phyloP scores from a whole-genome alignment of 2,888 invertebrate species.

The Orgyia antiqua region DNA sequence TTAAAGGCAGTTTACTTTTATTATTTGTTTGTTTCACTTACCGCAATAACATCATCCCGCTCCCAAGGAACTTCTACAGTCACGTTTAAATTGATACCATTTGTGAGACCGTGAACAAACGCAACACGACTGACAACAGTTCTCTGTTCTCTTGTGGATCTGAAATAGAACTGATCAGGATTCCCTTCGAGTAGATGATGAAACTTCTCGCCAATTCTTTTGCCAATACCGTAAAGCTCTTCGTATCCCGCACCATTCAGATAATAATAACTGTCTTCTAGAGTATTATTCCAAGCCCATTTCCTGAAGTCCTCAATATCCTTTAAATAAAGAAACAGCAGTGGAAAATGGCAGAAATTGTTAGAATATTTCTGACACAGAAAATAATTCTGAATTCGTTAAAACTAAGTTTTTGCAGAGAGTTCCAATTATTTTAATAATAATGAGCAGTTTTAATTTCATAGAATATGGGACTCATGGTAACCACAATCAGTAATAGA shows the following conservation, averaged over 20 bases:
- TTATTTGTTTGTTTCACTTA: too few species aligned
- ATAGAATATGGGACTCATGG: too few species aligned
- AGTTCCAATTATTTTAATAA: too few species aligned
- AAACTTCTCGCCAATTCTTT: constrained; percentile 45
- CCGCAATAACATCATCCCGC: constrained; percentile 52
- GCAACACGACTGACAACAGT: constrained; percentile 79
- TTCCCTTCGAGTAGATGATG: constrained; percentile 62
- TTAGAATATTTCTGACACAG: too few species aligned
- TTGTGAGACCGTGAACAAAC: constrained; percentile 76
- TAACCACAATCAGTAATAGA: too few species aligned
- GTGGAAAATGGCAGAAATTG: too few species aligned
- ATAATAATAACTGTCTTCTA: constrained; percentile 73
- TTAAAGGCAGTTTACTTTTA: too few species aligned
- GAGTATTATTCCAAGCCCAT: constrained; percentile 82
- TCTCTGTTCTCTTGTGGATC: constrained; percentile 78
- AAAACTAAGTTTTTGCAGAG: too few species aligned
- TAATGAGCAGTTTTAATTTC: too few species aligned
- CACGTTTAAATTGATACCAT: constrained; percentile 36
- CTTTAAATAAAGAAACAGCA: too few species aligned
- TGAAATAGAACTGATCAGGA: constrained; percentile 74
- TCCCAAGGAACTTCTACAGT: constrained; percentile 34
- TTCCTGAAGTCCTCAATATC: constrained; percentile 81
- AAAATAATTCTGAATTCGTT: too few species aligned
- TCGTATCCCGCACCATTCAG: constrained; percentile 80
- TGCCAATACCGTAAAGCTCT: constrained; percentile 81